These are phyloP conservation scores for Adelosebastes latens DNA, from an alignment of 2,797 vertebrate species.

Conservation along the genomic window DNA sequence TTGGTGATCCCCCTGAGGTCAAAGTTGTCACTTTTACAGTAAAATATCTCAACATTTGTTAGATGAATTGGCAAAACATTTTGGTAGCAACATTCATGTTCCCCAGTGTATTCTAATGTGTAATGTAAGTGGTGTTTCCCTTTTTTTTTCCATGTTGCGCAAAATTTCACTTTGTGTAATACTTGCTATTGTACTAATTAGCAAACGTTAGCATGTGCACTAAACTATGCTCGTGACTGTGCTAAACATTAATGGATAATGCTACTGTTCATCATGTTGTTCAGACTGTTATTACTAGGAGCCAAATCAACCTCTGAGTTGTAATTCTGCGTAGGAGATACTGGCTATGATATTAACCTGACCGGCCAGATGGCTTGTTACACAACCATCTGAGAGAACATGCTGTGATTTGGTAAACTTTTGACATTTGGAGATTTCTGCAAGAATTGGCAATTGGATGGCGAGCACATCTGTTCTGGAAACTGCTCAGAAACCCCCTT, in stretches of 20 bases:
- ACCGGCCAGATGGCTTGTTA: too few species aligned
- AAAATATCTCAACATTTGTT: neutral
- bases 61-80: neutral
- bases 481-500: too few species aligned
- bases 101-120: neutral
- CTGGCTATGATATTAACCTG: too few species aligned
- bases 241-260: neutral
- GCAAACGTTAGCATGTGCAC: neutral
- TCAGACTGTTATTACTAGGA: neutral
- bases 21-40: neutral
- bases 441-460: too few species aligned
- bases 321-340: too few species aligned
- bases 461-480: too few species aligned
- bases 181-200: neutral
- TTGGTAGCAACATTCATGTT: neutral
- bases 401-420: too few species aligned
- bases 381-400: too few species aligned
- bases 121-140: neutral
- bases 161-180: neutral
- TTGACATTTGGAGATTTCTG: too few species aligned
- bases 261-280: neutral
- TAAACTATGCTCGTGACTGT: neutral
- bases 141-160: neutral
- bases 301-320: too few species aligned
- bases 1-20: neutral